Evolutionary conservation across 2,113 vertebrate genomes (phyloP), one percentile per base, ranked within the genome.

Genomic region (Zosterops borbonicus): DNA sequence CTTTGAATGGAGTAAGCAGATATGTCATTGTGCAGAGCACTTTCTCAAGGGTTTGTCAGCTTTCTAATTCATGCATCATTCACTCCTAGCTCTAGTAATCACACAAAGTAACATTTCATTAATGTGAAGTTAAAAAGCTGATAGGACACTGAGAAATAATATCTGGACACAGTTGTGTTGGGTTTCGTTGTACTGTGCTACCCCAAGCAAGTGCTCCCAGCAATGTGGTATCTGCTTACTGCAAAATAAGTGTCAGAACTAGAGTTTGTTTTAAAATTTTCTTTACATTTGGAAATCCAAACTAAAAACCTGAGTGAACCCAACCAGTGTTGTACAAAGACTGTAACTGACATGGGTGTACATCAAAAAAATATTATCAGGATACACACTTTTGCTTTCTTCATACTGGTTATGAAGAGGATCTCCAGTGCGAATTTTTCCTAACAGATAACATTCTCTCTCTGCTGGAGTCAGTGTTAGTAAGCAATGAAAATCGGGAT

Each of bases 51-150:
- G n/a, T 88, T 47, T 53, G 64, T 31, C 83, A 92, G 24, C 18
- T 92, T 42, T 75, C 85, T 85, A 88, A 55, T 92, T 81, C 90
- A 69, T 88, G 83, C 87, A 46, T 55, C 56, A 50, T 85, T 90
- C 78, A 27, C 56, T 64, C 17, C 29, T n/a, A 46, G 23, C 17
- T 91, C 12, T 42, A 91, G 50, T 70, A 82, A 78, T 81, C 95
- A 46, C 73, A 44, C 6, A 73, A 95, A 96, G 62, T 58, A 88
- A 79, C 14, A 69, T 86, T 89, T 94, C 27, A 78, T 91, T 92
- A 92, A 64, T 76, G 23, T 10, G 76, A 44, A 69, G 71, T 88
- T 96, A 49, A 94, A 96, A 87, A 92, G 18, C 19, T 33, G 50
- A 87, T 74, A 75, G 22, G 52, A 82, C 78, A 85, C 21, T 81